Evolutionary conservation across 2,888 invertebrate genomes (phyloP), one percentile per base, ranked within the genome.

Genomic region (Tortrix viridana): DNA sequence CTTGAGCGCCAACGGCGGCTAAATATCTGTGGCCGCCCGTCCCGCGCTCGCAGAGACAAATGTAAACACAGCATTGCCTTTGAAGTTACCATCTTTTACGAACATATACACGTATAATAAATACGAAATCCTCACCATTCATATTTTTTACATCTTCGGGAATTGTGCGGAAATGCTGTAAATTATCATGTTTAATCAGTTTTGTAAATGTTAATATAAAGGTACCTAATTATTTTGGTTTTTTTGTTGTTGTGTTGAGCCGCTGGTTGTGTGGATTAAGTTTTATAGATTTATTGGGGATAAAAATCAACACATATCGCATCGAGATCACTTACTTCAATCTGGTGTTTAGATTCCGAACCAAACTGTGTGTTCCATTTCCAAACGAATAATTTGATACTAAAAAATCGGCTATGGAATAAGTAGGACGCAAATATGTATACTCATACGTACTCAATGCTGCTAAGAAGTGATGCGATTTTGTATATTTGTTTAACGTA

Each of bases 41-140:
- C 76, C 79, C 77, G 76, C 81, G 79, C 76, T 79, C 77, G 73
- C 53, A 41, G 80, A 85, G 83, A 84, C 85, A 83, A 86, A 85
- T 84, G 86, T 86, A 88, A 88, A 88, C 85, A 89, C 78, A 77
- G 73, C 79, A 76, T 69, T 79, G 82, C 82, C 86, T 89, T 89
- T 89, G 88, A 88, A 85, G 79, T 74, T 74, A 79, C 73, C 77
- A 74, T 77, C 76, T 77, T 79, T 74, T 76, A 74, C 76, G 77
- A 79, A 72, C 76, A 72, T 75, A 71, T 76, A 72, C 74, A 74
- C 32, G 32, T 32, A 32, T 32, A 22, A 22, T 22, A 32, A 32
- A 32, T 32, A 12, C 12, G 12, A 32, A 32, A 32, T 75, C 74
- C 75, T 77, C 76, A 72, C 72, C 71, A 74, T 76, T 76, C 76